Conservation (phyloP, 2,888 invertebrate genomes). For the Melipona beecheii region DNA sequence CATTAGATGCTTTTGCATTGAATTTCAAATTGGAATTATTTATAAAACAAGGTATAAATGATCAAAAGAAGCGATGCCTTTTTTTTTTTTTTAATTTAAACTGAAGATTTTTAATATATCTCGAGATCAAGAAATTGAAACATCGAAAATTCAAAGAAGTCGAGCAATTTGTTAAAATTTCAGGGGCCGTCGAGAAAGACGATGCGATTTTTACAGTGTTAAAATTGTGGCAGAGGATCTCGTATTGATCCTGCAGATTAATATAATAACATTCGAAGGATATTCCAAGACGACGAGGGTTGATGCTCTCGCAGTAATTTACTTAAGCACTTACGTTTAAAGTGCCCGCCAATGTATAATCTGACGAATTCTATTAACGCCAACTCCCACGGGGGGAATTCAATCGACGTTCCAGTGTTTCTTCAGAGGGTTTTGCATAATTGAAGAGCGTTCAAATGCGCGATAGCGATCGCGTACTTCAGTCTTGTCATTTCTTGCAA, state of each 20-base stretch:
- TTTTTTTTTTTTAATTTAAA: too few species aligned
- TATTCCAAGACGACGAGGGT: slow-evolving; percentile 60
- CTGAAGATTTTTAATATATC: too few species aligned
- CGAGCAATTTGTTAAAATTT: too few species aligned
- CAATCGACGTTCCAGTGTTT: slow-evolving; percentile 26
- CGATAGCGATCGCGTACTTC: background rate
- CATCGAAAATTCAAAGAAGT: too few species aligned
- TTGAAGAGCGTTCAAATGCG: background rate
- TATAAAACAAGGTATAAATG: too few species aligned
- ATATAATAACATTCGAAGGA: slow-evolving; percentile 71
- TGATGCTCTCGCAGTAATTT: slow-evolving; percentile 67
- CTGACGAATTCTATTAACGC: slow-evolving; percentile 71
- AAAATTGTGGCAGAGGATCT: slow-evolving; percentile 56
- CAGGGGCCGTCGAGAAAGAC: too few species aligned
- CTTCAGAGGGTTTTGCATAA: background rate
- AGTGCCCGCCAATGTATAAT: slow-evolving; percentile 75
- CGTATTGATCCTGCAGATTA: slow-evolving; percentile 53
- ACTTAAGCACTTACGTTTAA: slow-evolving; percentile 74
- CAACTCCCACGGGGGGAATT: slow-evolving; percentile 16
- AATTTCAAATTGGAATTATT: too few species aligned
- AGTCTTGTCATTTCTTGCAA: background rate
- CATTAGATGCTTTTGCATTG: too few species aligned
- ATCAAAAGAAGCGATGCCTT: too few species aligned
- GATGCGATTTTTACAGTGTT: background rate
- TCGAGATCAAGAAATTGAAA: too few species aligned